phyloP scores from a whole-genome alignment of 2,888 invertebrate genomes.

The Phlogophora meticulosa region DNA sequence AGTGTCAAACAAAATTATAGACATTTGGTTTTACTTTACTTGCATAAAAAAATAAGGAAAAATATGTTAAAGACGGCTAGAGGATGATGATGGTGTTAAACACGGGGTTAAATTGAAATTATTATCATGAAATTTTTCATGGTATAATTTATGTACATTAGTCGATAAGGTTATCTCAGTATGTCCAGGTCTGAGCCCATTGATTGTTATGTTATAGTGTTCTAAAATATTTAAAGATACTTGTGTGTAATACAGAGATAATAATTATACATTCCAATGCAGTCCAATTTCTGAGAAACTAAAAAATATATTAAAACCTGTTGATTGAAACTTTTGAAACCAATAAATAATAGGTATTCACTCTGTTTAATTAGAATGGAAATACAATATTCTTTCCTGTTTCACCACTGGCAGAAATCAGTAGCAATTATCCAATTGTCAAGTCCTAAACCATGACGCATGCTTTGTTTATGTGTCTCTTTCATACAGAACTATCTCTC shows the following conservation, averaged over 20 bases:
- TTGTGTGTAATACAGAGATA: too few species aligned
- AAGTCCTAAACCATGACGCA: slow-evolving; percentile 2
- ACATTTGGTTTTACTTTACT: not conserved
- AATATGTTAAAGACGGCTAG: too few species aligned
- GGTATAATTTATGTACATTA: not conserved
- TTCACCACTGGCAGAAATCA: not conserved
- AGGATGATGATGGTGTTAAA: too few species aligned
- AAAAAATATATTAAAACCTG: slow-evolving; percentile 44
- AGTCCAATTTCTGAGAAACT: not conserved
- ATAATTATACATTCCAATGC: too few species aligned
- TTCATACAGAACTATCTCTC: slow-evolving; percentile 8
- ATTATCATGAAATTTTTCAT: not conserved
- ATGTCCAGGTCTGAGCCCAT: not conserved
- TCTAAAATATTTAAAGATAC: too few species aligned
- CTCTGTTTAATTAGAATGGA: not conserved
- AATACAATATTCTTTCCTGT: not conserved
- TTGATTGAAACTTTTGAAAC: slow-evolving; percentile 35
- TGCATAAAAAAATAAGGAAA: not conserved
- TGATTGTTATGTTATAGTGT: not conserved
- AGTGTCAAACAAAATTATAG: not conserved
- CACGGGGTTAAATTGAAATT: accelerated
- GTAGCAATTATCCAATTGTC: not conserved
- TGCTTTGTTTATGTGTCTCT: slow-evolving; percentile 34
- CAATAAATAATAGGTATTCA: not conserved
- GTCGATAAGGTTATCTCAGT: not conserved